Percentiles rank a stretch among this genome's conserved stretches.
phyloP scores from a whole-genome alignment of 2,888 invertebrate species.

The Phaedon cochleariae region DNA sequence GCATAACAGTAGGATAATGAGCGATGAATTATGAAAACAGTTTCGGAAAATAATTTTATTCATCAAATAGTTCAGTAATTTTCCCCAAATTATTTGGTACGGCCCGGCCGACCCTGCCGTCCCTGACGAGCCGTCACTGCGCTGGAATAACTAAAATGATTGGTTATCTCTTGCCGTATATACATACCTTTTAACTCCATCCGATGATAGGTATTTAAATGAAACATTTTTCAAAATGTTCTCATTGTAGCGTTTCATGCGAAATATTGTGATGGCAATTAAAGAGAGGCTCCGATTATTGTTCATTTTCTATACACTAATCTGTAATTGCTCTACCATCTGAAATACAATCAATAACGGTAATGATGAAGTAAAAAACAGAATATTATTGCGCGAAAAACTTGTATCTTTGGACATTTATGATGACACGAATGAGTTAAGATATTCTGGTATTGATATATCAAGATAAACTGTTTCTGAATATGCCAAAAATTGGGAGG shows the following conservation, averaged over 20 bases:
- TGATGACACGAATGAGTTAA: too few relatives aligned
- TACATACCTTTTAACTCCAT: conserved; percentile 18
- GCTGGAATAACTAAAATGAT: conserved; percentile 25
- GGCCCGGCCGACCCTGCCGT: too few relatives aligned
- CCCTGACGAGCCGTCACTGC: conserved; percentile 27
- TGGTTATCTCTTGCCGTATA: conserved; percentile 20
- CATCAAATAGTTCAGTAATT: too few relatives aligned
- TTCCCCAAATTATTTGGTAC: too few relatives aligned
- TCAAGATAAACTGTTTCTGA: too few relatives aligned
- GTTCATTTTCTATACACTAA: not conserved
- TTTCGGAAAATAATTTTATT: too few relatives aligned
- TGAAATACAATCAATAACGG: not conserved
- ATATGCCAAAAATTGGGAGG: too few relatives aligned
- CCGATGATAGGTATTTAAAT: conserved; percentile 29
- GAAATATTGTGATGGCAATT: not conserved
- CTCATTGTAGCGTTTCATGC: not conserved
- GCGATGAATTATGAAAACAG: too few relatives aligned
- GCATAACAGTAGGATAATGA: too few relatives aligned
- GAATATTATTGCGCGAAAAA: too few relatives aligned
- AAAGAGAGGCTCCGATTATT: not conserved
- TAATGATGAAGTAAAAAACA: not conserved
- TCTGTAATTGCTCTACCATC: not conserved
- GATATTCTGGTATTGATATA: too few relatives aligned
- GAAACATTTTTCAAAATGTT: conserved; percentile 21
- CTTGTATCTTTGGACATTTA: too few relatives aligned